Evolutionary conservation across 2,888 invertebrate species (phyloP).

Genomic region (Octodonta nipae): DNA sequence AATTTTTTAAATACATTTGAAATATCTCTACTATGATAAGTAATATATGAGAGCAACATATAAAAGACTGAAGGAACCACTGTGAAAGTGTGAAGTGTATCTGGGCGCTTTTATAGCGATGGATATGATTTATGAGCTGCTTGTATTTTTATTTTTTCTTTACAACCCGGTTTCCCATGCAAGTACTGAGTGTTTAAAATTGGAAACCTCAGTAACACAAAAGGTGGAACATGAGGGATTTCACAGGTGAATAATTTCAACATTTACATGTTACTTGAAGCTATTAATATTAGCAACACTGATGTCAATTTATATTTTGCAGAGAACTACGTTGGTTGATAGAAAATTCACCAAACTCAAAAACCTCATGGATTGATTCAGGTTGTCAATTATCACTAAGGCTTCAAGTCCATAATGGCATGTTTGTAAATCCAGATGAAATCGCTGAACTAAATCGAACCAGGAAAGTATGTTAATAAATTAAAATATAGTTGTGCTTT

Average conservation of each 20-base stretch:
- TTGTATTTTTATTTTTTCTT: too few relatives aligned
- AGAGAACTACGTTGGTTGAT: slow-evolving; percentile 37
- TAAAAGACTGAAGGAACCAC: too few relatives aligned
- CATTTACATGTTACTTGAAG: too few relatives aligned
- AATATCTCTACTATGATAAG: too few relatives aligned
- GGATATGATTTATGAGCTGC: too few relatives aligned
- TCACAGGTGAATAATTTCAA: slow-evolving; percentile 30
- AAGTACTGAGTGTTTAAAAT: slow-evolving; percentile 24
- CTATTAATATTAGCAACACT: too few relatives aligned
- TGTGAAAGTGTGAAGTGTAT: too few relatives aligned
- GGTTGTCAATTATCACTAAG: slow-evolving; percentile 28
- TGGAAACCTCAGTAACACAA: slow-evolving; percentile 31
- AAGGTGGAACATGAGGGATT: slow-evolving; percentile 38
- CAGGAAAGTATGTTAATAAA: slow-evolving; percentile 22
- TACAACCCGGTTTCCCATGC: too few relatives aligned
- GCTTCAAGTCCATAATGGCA: slow-evolving; percentile 29
- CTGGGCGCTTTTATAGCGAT: too few relatives aligned
- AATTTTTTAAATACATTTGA: too few relatives aligned
- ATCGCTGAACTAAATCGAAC: slow-evolving; percentile 31
- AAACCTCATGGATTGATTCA: slow-evolving; percentile 17
- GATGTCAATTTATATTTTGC: slow-evolving; percentile 11
- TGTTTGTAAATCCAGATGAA: slow-evolving; percentile 37
- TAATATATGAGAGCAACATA: too few relatives aligned
- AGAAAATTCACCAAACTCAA: slow-evolving; percentile 26
- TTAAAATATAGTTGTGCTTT: too few relatives aligned